Evolutionary conservation across 2,797 vertebrate species (phyloP).

Genomic region (Rhinogobio ventralis): DNA sequence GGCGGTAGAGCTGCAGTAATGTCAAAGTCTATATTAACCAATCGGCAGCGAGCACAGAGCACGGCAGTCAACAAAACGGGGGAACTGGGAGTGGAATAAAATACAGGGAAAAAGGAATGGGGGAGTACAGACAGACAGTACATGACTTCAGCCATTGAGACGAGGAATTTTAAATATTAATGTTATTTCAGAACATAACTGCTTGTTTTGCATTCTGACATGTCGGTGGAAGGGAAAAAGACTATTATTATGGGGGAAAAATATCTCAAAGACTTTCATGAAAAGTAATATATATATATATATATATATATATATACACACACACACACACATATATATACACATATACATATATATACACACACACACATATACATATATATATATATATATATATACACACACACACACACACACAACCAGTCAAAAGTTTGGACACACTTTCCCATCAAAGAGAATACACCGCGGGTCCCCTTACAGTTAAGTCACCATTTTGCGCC

Average conservation of each 20-base stretch:
- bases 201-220: slow-evolving; percentile 56
- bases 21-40: slow-evolving; percentile 39
- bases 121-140: slow-evolving; percentile 34
- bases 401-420: no score
- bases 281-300: no score
- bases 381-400: not conserved
- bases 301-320: no score
- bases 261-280: not conserved
- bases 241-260: not conserved
- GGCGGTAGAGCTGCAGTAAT: not conserved
- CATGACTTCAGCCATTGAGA: slow-evolving; percentile 48
- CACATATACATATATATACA: no score
- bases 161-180: slow-evolving; percentile 70
- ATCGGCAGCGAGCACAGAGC: slow-evolving; percentile 1
- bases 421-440: no score
- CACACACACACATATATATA: no score
- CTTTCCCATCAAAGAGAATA: no score
- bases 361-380: no score
- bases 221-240: slow-evolving; percentile 13
- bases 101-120: slow-evolving; percentile 13
- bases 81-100: slow-evolving; percentile 38
- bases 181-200: slow-evolving; percentile 65
- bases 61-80: slow-evolving; percentile 23
- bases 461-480: no score
- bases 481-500: no score